These are phyloP conservation scores for Dicrurus megarhynchus DNA, from an alignment of 2,113 vertebrate species.

Conservation along the genomic window DNA sequence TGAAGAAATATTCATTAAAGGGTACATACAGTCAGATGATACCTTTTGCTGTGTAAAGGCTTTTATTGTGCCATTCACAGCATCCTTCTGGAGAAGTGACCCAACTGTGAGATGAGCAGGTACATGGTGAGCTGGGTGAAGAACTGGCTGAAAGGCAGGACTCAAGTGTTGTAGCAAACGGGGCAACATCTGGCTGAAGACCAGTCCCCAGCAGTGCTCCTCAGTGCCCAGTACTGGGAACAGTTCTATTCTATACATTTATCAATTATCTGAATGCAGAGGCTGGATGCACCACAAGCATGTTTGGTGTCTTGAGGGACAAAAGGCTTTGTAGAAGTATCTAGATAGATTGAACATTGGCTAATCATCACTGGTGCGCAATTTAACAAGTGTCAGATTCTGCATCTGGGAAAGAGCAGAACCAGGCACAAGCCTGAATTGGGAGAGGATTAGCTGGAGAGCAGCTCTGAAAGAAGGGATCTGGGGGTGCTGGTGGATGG, in stretches of 20 bases:
- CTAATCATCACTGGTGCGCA: too few species aligned
- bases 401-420: not conserved
- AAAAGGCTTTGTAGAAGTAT: not conserved
- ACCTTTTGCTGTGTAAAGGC: not conserved
- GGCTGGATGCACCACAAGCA: not conserved
- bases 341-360: not conserved
- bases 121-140: not conserved
- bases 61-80: not conserved
- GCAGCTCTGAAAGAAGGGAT: not conserved
- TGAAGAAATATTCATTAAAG: not conserved
- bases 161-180: not conserved
- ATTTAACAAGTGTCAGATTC: not conserved
- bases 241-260: not conserved
- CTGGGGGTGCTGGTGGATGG: not conserved
- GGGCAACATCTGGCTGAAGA: not conserved
- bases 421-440: fast-evolving
- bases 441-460: not conserved
- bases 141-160: not conserved
- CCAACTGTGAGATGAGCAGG: not conserved
- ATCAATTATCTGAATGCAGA: not conserved
- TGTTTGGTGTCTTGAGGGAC: not conserved
- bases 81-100: not conserved
- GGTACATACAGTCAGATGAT: not conserved
- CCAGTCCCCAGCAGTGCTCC: not conserved
- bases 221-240: not conserved